These are phyloP conservation scores for Drosophila seguyi DNA, from an alignment of 1,140 invertebrate species.

Conservation along the genomic window DNA sequence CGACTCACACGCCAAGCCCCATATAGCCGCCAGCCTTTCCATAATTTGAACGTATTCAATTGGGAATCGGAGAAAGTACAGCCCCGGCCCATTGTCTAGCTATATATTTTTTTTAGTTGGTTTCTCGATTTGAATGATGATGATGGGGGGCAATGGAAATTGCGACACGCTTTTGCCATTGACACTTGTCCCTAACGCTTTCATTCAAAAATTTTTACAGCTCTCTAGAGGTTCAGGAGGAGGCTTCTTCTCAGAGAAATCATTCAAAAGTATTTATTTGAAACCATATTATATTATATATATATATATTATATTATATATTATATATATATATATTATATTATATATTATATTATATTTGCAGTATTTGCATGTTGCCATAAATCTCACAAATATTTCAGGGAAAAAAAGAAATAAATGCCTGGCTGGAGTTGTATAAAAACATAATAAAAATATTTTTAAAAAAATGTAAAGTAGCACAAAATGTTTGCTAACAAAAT, in stretches of 20 bases:
- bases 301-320: too few relatives aligned
- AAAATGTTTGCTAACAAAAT: constrained; percentile 58
- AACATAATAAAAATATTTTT: too few relatives aligned
- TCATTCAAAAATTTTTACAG: constrained; percentile 77
- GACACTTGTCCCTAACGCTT: constrained; percentile 60
- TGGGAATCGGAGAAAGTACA: constrained; percentile 72
- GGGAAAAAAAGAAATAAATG: too few relatives aligned
- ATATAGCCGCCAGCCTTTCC: neutral
- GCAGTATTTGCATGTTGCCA: constrained; percentile 1
- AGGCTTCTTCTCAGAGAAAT: neutral
- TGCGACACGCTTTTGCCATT: constrained; percentile 78
- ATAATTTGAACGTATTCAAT: constrained; percentile 36
- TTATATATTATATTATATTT: neutral
- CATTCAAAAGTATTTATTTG: too few relatives aligned
- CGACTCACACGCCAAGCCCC: constrained; percentile 30
- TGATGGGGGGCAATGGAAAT: constrained; percentile 70
- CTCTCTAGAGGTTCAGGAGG: neutral
- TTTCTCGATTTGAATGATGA: constrained; percentile 45
- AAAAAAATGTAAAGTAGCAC: constrained; percentile 70
- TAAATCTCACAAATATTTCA: neutral
- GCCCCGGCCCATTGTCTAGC: constrained; percentile 62
- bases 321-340: too few relatives aligned
- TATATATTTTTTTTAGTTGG: constrained; percentile 8
- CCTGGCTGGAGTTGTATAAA: too few relatives aligned
- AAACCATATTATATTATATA: neutral